phyloP scores from a whole-genome alignment of 2,888 invertebrate species.

The Limulus polyphemus region DNA sequence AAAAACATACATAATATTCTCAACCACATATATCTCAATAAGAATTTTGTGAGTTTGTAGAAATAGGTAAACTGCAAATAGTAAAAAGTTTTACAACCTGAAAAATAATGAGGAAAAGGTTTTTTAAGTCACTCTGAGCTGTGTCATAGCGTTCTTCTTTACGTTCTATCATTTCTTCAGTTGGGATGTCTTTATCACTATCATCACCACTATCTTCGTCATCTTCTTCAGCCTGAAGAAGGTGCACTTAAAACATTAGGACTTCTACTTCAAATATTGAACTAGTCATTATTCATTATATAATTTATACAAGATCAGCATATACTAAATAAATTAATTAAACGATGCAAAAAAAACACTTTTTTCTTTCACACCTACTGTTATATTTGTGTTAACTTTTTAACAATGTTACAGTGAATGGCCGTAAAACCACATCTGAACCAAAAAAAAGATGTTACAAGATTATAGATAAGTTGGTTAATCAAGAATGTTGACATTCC shows the following conservation, averaged over 20 bases:
- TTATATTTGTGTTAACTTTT: too few relatives aligned
- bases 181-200: constrained; percentile 38
- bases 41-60: too few relatives aligned
- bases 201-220: constrained; percentile 39
- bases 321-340: constrained; percentile 1
- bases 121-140: constrained; percentile 91
- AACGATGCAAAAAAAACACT: constrained; percentile 33
- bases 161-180: constrained; percentile 75
- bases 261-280: not conserved
- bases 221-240: constrained; percentile 20
- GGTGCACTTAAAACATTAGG: not conserved
- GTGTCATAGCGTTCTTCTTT: constrained; percentile 92
- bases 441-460: too few relatives aligned
- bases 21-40: too few relatives aligned
- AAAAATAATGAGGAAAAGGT: constrained; percentile 90
- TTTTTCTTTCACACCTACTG: too few relatives aligned
- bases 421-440: too few relatives aligned
- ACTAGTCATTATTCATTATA: not conserved
- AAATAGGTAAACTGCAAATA: too few relatives aligned
- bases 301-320: not conserved
- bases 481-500: too few relatives aligned
- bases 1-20: too few relatives aligned
- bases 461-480: too few relatives aligned
- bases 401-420: too few relatives aligned
- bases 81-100: constrained; percentile 45